Base-by-base conservation (phyloP, 2,797 vertebrate species). In the Argya squamiceps region DNA sequence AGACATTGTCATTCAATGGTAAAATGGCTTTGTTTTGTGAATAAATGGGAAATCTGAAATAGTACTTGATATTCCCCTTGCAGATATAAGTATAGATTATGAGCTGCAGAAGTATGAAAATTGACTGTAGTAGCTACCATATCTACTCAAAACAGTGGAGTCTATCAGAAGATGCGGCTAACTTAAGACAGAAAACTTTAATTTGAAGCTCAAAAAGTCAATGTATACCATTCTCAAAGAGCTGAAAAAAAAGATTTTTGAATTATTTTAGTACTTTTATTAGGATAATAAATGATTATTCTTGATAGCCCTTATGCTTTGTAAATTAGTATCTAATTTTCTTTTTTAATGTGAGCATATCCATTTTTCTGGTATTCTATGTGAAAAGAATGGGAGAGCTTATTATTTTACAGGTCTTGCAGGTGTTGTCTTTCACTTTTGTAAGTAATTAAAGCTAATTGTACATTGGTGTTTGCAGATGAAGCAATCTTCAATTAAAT, bases 401-500 rank as follows among this genome's bases (percentile, higher is more conserved):
- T 34, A 15, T 29, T 73, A n/a, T 67, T 67, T 79, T 67, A 26
- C 11, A 68, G 14, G 17, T 65, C 37, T 81, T 76, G 10, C 36
- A 82, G 29, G 8, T 59, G 22, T 70, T 87, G 22, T 43, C n/a
- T 89, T 85, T 53, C 32, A 16, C 30, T 74, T 73, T 53, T 73
- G 6, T 75, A 50, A 85, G 41, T 64, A 47, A 56, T 34, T 49
- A 55, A 92, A 92, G 14, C 84, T 95, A 83, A 92, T 91, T 80
- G 23, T 39, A 52, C 22, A 86, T 84, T 59, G 52, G 18, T 80
- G 4, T 78, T 96, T 96, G 26, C 96, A 99, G 99, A 89, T 97
- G 79, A 98, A 94, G 75, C 98, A 98, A 53, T 94, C 91, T 89
- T 97, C 97, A 89, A 97, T 99, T 81, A 98, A 98, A 78, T 99